phyloP scores from a whole-genome alignment of 2,797 vertebrate genomes.

The Meriones psammophilus region DNA sequence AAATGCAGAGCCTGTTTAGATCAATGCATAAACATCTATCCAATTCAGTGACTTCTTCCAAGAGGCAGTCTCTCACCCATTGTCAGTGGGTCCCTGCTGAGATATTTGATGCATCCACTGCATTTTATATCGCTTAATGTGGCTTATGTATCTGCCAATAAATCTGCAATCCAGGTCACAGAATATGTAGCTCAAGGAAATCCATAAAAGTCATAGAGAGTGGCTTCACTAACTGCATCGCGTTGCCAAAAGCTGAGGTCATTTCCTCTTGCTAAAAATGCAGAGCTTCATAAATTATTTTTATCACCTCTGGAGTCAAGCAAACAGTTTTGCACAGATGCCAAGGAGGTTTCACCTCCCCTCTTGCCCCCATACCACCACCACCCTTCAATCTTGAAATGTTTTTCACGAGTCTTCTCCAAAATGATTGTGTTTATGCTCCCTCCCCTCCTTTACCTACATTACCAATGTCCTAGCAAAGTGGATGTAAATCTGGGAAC shows the following conservation, averaged over 20 bases:
- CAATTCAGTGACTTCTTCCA: constrained; percentile 69
- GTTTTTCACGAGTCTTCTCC: constrained; percentile 83
- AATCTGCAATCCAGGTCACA: constrained; percentile 90
- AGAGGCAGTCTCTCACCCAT: constrained; percentile 65
- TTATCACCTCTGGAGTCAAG: constrained; percentile 87
- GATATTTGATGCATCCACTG: constrained; percentile 85
- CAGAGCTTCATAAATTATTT: constrained; percentile 89
- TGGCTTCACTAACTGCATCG: constrained; percentile 87
- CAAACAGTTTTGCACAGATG: constrained; percentile 88
- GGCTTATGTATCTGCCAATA: constrained; percentile 90
- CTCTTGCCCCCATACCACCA: background rate
- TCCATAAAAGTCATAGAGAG: constrained; percentile 89
- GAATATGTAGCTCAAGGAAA: constrained; percentile 89
- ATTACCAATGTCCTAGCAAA: constrained; percentile 37
- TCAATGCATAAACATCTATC: constrained; percentile 80
- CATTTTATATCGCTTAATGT: constrained; percentile 89
- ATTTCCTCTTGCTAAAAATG: constrained; percentile 89
- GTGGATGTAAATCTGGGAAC: constrained; percentile 62
- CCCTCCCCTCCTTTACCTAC: background rate
- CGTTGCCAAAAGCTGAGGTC: constrained; percentile 88
- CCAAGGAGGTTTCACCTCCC: constrained; percentile 82
- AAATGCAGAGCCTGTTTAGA: constrained; percentile 73
- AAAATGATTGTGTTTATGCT: constrained; percentile 54
- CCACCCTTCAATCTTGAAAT: constrained; percentile 82
- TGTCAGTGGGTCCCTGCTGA: constrained; percentile 86